Evolutionary conservation across 2,113 vertebrate species (phyloP), one percentile per base, ranked within the genome.

Genomic region (Merops nubicus): DNA sequence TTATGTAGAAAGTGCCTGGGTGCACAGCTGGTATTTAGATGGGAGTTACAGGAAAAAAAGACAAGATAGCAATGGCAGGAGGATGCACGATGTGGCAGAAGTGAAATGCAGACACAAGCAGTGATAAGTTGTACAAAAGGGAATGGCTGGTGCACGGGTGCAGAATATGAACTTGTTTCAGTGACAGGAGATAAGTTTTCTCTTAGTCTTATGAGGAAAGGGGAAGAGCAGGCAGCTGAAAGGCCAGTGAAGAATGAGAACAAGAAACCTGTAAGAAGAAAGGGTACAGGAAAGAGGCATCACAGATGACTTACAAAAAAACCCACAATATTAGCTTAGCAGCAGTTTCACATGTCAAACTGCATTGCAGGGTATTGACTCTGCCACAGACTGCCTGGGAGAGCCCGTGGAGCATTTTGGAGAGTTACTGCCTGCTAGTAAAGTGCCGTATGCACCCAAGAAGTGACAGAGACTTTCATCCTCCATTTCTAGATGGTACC

Each of bases 1-100:
- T n/a, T 22, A 50, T 0, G 0, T 0, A 63, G 29, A 33, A 59
- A 34, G 11, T 82, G 43, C 42, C 19, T 48, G 50, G 28, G 22
- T 70, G 25, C 47, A 65, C 45, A 70, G 36, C 48, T 76, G 48
- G 33, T n/a, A 60, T 34, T 79, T 20, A 73, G 50, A 60, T 56
- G 31, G 31, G 42, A 59, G 72, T 26, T 74, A 38, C 23, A 79
- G 53, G 6, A 79, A 74, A 77, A 26, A 59, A 62, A 80, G 8
- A 2, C 25, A 67, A 62, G 31, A 20, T 0, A 40, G 34, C 51
- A 76, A 28, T 1, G 25, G 57, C 40, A 65, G 59, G 43, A 92
- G 29, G 21, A 51, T 43, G 57, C 11, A 22, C 16, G 45, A 60
- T 33, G 69, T 13, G n/a, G 31, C 28, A 56, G 36, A 68, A 91